Conservation (phyloP, 1,140 invertebrate genomes). For the Latrodectus geometricus region DNA sequence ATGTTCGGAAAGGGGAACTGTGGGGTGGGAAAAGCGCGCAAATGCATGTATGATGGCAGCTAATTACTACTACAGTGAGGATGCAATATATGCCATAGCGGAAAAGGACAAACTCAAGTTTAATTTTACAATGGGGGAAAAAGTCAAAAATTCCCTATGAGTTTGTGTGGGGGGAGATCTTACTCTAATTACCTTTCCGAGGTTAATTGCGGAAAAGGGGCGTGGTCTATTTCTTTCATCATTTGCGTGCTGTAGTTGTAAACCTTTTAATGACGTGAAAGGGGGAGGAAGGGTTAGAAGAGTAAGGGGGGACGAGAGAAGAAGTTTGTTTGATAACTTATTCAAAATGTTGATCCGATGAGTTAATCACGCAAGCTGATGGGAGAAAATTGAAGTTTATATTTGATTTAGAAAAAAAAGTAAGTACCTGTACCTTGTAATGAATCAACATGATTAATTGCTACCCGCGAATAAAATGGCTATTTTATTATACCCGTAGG, state of each 20-base stretch:
- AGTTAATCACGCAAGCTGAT: slow-evolving; percentile 17
- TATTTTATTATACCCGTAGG: no score
- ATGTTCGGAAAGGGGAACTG: slow-evolving; percentile 20
- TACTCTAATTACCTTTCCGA: slow-evolving; percentile 32
- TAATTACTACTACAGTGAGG: slow-evolving; percentile 36
- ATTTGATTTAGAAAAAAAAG: slow-evolving; percentile 2
- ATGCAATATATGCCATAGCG: neutral
- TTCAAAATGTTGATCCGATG: slow-evolving; percentile 25
- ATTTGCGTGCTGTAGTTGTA: slow-evolving; percentile 34
- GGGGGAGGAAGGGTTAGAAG: slow-evolving; percentile 8
- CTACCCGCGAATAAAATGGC: neutral
- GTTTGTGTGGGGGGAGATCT: neutral
- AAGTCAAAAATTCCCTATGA: slow-evolving; percentile 26
- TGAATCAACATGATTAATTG: neutral
- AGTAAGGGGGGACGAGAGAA: no score
- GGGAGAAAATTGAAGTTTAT: neutral
- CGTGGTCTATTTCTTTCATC: slow-evolving; percentile 35
- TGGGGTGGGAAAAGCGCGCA: slow-evolving; percentile 7
- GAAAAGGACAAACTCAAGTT: slow-evolving; percentile 27
- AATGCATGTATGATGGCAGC: slow-evolving; percentile 58
- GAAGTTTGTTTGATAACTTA: slow-evolving; percentile 43
- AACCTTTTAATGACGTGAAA: slow-evolving; percentile 25
- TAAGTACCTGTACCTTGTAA: neutral
- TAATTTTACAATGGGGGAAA: slow-evolving; percentile 25
- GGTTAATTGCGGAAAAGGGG: slow-evolving; percentile 49